Conservation (phyloP, 2,888 invertebrate species). For the Ophion obscuratus region DNA sequence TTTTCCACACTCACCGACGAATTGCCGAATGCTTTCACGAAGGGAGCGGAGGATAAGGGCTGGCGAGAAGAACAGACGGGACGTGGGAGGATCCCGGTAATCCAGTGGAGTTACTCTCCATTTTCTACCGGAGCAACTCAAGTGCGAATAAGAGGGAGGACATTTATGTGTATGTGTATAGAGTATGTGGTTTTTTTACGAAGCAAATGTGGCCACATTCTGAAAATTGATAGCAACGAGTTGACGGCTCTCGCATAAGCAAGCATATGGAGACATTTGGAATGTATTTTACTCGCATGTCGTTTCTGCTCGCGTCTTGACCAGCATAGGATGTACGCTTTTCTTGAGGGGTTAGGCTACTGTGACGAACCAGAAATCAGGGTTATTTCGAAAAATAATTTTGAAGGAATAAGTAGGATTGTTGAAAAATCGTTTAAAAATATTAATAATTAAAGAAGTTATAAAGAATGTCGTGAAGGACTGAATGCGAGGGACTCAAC, state of each 20-base stretch:
- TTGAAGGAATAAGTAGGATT: too few species aligned
- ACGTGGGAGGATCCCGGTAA: conserved; percentile 10
- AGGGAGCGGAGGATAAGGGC: conserved; percentile 30
- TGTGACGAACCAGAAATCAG: too few species aligned
- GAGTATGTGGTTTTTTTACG: conserved; percentile 25
- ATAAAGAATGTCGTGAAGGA: too few species aligned
- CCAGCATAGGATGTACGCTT: not conserved
- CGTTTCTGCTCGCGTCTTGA: conserved; percentile 36
- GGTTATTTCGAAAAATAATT: too few species aligned
- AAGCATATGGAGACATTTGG: not conserved
- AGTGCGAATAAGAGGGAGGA: not conserved
- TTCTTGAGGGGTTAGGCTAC: not conserved
- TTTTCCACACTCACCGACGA: conserved; percentile 59
- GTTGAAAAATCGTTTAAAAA: too few species aligned
- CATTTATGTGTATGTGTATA: not conserved
- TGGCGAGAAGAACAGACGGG: conserved; percentile 3
- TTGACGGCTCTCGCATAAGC: conserved; percentile 59
- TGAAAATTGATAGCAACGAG: conserved; percentile 78
- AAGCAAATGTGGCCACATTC: conserved; percentile 74
- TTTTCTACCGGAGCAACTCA: conserved; percentile 7
- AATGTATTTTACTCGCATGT: conserved; percentile 14
- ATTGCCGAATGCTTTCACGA: conserved; percentile 71
- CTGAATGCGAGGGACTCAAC: too few species aligned
- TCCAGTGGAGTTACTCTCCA: conserved; percentile 36
- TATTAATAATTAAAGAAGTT: too few species aligned